Base-by-base conservation (phyloP, 2,888 invertebrate genomes). In the Lottia scabra region DNA sequence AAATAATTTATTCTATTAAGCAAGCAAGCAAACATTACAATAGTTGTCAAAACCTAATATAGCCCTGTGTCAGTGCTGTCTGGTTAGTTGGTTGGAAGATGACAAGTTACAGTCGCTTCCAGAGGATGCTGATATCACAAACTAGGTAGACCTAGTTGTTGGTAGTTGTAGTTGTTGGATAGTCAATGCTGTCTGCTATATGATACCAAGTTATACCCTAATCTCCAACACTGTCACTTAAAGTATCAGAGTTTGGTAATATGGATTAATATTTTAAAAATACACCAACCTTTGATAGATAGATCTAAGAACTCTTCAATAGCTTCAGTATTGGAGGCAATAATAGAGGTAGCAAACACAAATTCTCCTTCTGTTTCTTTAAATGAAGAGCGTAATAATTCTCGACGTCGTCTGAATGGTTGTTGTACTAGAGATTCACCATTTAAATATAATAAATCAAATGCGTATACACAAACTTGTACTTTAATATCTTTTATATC, bases 391-490 rank as follows among this genome's bases (percentile, higher is more conserved):
- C 92, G 90, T 1, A 99, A 90, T 72, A 96, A 89, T 27, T 91
- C 90, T n/a, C 99, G 91, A 0, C 99, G 91, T 81, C 93, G 92
- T 0, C 91, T 88, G 76, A 99, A 94, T 6, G 97, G 93, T 76
- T 94, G 91, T 67, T 93, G 92, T 0, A 98, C 96, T 43, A 99
- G 91, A 2, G 98, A 91, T 82, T 93, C 91, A 0, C 96, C 98
- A 91, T 99, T 98, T 15, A 98, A 91, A 88, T 94, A 98, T 26
- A 99, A 91, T 81, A 99, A 91, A 92, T 99, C 99, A 90, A 99
- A 99, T 90, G 97, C 95, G 90, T 96, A 99, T 44, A 99, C 94
- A 88, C 98, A 98, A 43, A 99, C 97, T 89, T 95, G 95, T 0
- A 95, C 94, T 89, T 94, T 95, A 74, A 95, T 95, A 67, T 94